Evolutionary conservation across 2,888 invertebrate genomes (phyloP), one percentile per base, ranked within the genome.

Genomic region (Cephus pygmeus): DNA sequence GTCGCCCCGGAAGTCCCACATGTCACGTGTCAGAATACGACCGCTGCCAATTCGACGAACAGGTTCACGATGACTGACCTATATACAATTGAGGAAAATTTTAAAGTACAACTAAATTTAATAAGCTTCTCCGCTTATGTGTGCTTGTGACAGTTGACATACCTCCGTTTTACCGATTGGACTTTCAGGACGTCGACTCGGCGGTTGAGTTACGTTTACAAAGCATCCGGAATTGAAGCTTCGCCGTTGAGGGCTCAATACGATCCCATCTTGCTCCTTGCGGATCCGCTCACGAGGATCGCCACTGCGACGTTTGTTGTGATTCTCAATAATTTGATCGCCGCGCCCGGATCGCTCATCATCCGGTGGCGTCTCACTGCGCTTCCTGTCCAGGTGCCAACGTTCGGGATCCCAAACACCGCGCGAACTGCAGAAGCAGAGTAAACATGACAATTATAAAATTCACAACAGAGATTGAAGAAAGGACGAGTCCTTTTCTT

Each of bases 141-240:
- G 15, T 40, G 4, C 40, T 6, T 40, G 0, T 6, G 12, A 15
- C 40, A 1, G 68, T 31, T 69, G 76, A 73, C 85, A 77, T 76
- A 90, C 91, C 85, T 92, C 92, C 36, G 89, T 80, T 84, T 91
- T 92, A 73, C 90, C 91, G 56, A 91, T 90, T 3, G 91, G 92
- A 80, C 92, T 92, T 75, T 92, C 92, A 3, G 92, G 89, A 76
- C 91, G 88, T 79, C 91, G 88, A 40, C 79, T 84, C 23, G 87
- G 80, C 12, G 88, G 87, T 76, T 89, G 89, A 76, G 84, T 86
- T 31, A 90, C 87, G 73, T 91, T 91, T 78, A 97, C 96, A 85
- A 96, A 97, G 92, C 97, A 97, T 78, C 97, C 97, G 23, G 96
- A 96, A 86, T 96, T 96, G 92, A 97, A 97, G 87, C 96, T 96